These are phyloP conservation scores for Fistularia tabacaria DNA, from an alignment of 2,797 vertebrate genomes.

Conservation along the genomic window DNA sequence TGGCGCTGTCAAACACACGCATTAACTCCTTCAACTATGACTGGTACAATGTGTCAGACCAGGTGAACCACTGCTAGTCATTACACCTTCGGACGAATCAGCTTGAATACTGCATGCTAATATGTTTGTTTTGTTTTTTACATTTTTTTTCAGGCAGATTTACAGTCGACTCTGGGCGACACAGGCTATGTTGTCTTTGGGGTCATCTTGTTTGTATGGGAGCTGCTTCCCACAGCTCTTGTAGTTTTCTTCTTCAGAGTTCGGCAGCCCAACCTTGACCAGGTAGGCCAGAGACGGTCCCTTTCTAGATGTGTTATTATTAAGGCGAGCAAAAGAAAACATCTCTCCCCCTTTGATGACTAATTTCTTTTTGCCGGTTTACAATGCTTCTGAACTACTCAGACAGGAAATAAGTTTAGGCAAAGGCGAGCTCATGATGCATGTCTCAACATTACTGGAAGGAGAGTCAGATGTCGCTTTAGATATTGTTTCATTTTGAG, in stretches of 20 bases:
- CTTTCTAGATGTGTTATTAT: too few species aligned
- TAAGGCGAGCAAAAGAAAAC: too few species aligned
- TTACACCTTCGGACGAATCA: background rate
- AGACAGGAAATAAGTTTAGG: too few species aligned
- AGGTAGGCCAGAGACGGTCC: constrained; percentile 68
- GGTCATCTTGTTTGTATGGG: constrained; percentile 92
- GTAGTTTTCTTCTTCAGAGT: constrained; percentile 96
- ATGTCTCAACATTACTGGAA: too few species aligned
- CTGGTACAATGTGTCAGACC: constrained; percentile 98
- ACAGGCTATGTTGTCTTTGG: constrained; percentile 90
- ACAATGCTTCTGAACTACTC: too few species aligned
- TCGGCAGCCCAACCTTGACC: constrained; percentile 81
- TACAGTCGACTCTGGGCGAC: constrained; percentile 88
- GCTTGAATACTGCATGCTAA: too few species aligned
- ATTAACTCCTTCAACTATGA: constrained; percentile 92
- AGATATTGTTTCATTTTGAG: too few species aligned
- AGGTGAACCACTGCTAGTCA: constrained; percentile 67
- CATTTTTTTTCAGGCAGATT: constrained; percentile 80
- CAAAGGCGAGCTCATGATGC: too few species aligned
- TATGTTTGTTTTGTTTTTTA: background rate
- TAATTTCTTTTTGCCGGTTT: too few species aligned
- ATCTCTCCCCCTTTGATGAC: too few species aligned
- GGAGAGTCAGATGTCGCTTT: too few species aligned
- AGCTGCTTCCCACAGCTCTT: constrained; percentile 90
- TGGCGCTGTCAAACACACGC: constrained; percentile 83